Evolutionary conservation across 2,113 vertebrate genomes (phyloP), one percentile per base, ranked within the genome.

Genomic region (Cyanoderma ruficeps): DNA sequence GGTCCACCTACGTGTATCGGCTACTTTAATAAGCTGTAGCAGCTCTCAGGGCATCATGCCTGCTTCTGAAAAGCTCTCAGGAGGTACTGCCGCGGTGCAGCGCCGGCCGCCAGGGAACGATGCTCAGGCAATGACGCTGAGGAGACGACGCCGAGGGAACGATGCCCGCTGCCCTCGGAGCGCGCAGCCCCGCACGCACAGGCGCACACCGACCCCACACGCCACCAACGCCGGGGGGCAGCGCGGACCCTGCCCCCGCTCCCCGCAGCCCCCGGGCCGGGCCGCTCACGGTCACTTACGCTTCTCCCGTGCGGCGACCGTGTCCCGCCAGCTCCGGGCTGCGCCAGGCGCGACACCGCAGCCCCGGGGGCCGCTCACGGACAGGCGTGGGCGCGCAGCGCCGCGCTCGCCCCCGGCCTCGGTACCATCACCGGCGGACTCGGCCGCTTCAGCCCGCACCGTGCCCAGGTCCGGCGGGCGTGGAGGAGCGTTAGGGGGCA

Each of bases 21-120:
- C 19, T 15, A 9, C 52, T 19, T 22, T 4, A 25, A 16, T 0
- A 13, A 30, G 21, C 55, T 3, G 5, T 0, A 24, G 14, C 35
- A 14, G 23, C 69, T 8, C 55, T 52, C 53, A 3, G 15, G 1
- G 49, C 53, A 7, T 3, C 50, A 4, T 0, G 27, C 37, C 82
- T 1, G 30, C 2, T 3, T 60, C 20, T 5, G 17, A 35, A 8
- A 1, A 7, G 12, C 39, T 10, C 57, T 20, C 42, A 5, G 6
- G 41, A 14, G 37, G 15, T 0, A 9, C 4, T 0, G 37, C n/a
- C 39, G 37, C 65, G 4, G 13, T 2, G 22, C 67, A 35, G 46
- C 23, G 9, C 67, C 2, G 21, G 17, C 44, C 25, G 53, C 4
- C 23, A 35, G 63, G 41, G 21, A 15, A 18, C 7, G 78, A 15